Conservation (phyloP, 2,888 invertebrate genomes). For the Entomobrya proxima region DNA sequence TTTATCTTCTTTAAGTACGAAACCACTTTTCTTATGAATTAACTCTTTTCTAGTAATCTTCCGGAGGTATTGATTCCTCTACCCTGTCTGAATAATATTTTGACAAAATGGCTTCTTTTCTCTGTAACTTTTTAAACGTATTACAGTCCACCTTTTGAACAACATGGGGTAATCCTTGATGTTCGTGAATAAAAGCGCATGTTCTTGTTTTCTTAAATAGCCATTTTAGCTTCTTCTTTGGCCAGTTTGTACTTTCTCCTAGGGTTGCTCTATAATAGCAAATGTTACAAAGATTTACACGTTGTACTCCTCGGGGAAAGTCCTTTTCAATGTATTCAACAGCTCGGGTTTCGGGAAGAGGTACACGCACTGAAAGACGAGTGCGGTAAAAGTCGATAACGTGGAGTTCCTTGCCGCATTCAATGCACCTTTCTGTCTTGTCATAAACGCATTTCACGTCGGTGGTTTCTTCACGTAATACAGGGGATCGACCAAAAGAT, state of each 20-base stretch:
- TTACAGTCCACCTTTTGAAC: constrained; percentile 46
- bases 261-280: constrained; percentile 41
- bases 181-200: constrained; percentile 62
- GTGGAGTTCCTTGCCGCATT: constrained; percentile 13
- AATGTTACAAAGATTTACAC: constrained; percentile 48
- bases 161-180: constrained; percentile 25
- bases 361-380: constrained; percentile 5
- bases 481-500: constrained; percentile 44
- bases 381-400: constrained; percentile 44
- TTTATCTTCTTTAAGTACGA: too few relatives aligned
- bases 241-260: constrained; percentile 45
- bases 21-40: background rate
- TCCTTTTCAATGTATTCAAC: background rate
- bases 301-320: constrained; percentile 34
- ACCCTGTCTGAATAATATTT: constrained; percentile 49
- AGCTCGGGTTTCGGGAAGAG: constrained; percentile 30
- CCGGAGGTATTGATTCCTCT: constrained; percentile 27
- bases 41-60: background rate
- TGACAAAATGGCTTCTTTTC: constrained; percentile 45
- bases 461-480: background rate
- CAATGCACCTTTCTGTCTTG: constrained; percentile 25
- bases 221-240: constrained; percentile 33
- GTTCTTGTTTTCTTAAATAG: constrained; percentile 57
- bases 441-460: constrained; percentile 20
- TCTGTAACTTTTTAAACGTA: constrained; percentile 8